phyloP scores from a whole-genome alignment of 2,888 invertebrate genomes.

The Oscheius sp. region DNA sequence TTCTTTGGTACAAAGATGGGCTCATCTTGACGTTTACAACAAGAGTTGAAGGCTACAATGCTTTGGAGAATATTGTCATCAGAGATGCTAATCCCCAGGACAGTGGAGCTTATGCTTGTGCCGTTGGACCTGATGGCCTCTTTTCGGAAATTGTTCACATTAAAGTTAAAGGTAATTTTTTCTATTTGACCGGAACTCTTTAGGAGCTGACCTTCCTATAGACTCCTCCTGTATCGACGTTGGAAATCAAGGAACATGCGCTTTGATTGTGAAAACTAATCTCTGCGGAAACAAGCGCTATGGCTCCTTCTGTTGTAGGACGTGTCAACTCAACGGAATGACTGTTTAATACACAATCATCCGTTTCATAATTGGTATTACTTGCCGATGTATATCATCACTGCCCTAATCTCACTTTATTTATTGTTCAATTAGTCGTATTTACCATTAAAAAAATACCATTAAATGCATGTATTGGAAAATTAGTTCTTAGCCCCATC shows the following conservation, averaged over 20 bases:
- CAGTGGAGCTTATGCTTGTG: conserved; percentile 46
- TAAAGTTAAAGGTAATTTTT: conserved; percentile 39
- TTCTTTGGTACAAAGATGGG: conserved; percentile 58
- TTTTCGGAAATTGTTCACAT: conserved; percentile 40
- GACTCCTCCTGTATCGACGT: conserved; percentile 40
- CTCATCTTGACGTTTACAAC: conserved; percentile 45
- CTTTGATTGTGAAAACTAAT: conserved; percentile 52
- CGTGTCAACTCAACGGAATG: conserved; percentile 42
- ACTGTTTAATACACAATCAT: neutral
- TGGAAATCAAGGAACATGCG: conserved; percentile 52
- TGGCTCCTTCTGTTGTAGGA: conserved; percentile 62
- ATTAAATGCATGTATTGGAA: neutral
- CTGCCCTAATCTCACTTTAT: conserved; percentile 18
- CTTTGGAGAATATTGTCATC: conserved; percentile 28
- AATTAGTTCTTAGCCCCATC: conserved; percentile 44
- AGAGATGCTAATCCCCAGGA: conserved; percentile 30
- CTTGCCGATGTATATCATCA: conserved; percentile 6
- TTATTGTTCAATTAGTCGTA: conserved; percentile 15
- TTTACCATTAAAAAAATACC: neutral
- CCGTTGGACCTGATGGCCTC: conserved; percentile 40
- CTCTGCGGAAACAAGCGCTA: conserved; percentile 63
- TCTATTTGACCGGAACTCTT: neutral
- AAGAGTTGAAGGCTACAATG: conserved; percentile 34
- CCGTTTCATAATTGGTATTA: neutral
- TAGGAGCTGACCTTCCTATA: conserved; percentile 1